phyloP scores from a whole-genome alignment of 2,797 vertebrate genomes.

The Liasis olivaceus region DNA sequence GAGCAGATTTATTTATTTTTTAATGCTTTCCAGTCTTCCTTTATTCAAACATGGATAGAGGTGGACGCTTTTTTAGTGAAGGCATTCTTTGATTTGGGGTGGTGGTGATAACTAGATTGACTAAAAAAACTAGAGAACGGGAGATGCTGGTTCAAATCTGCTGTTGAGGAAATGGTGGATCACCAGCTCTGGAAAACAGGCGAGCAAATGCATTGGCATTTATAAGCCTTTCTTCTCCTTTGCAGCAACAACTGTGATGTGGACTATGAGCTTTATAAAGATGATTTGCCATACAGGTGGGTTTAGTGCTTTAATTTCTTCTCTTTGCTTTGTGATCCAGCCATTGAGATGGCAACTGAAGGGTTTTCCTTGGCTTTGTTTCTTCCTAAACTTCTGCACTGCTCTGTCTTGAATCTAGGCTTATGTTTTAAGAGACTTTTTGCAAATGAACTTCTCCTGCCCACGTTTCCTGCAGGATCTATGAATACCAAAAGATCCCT shows the following conservation, averaged over 20 bases:
- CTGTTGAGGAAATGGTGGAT: too few species aligned
- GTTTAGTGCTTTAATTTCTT: rapidly evolving
- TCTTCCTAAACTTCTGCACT: neutral
- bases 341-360: neutral
- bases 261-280: slow-evolving; percentile 50
- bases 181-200: neutral
- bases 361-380: neutral
- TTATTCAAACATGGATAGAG: neutral
- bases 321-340: too few species aligned
- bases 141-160: neutral
- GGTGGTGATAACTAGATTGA: neutral
- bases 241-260: slow-evolving; percentile 48
- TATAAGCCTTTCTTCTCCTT: neutral
- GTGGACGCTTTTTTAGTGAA: neutral
- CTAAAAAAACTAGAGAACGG: neutral
- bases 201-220: neutral
- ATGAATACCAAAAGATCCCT: slow-evolving; percentile 63
- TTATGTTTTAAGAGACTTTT: neutral
- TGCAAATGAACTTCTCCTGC: neutral
- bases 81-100: neutral
- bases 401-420: neutral
- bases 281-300: slow-evolving; percentile 46
- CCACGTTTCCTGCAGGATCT: slow-evolving; percentile 41
- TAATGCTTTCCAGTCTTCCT: neutral
- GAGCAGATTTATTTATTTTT: neutral